These are phyloP conservation scores for Phalangium opilio DNA, from an alignment of 2,888 invertebrate genomes.

Conservation along the genomic window DNA sequence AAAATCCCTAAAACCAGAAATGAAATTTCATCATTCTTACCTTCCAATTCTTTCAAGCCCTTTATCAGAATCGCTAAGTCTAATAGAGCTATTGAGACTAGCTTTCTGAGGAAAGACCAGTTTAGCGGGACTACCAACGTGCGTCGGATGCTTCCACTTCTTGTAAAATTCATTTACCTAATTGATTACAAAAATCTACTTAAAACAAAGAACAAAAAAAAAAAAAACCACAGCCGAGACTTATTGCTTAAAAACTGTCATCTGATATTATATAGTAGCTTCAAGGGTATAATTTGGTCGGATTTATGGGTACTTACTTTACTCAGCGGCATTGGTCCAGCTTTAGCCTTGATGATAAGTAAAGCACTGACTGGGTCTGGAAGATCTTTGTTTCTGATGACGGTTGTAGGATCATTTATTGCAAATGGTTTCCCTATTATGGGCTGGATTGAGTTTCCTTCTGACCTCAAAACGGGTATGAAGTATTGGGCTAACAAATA, in stretches of 20 bases:
- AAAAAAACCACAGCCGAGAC: conserved; percentile 2
- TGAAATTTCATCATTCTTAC: conserved; percentile 26
- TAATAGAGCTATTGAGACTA: conserved; percentile 15
- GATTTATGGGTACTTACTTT: neutral
- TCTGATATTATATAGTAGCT: too few relatives aligned
- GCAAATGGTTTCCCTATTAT: conserved; percentile 63
- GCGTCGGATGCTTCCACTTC: conserved; percentile 68
- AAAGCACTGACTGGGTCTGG: conserved; percentile 12
- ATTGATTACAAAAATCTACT: too few relatives aligned
- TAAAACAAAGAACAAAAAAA: neutral
- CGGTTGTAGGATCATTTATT: neutral
- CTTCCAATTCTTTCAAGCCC: conserved; percentile 74
- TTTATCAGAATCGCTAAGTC: conserved; percentile 57
- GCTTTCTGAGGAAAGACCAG: too few relatives aligned
- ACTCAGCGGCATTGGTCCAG: conserved; percentile 70
- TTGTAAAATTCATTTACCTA: conserved; percentile 22
- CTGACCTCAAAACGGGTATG: conserved; percentile 68
- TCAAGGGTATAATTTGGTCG: too few relatives aligned
- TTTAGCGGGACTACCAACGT: too few relatives aligned
- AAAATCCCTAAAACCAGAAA: too few relatives aligned
- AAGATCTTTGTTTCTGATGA: conserved; percentile 29
- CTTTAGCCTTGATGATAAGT: conserved; percentile 46
- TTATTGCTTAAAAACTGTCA: conserved; percentile 23
- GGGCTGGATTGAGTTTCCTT: conserved; percentile 57
- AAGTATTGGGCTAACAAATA: conserved; percentile 65